These are phyloP conservation scores for Diachasmimorpha longicaudata DNA, from an alignment of 1,140 invertebrate species.

Conservation along the genomic window DNA sequence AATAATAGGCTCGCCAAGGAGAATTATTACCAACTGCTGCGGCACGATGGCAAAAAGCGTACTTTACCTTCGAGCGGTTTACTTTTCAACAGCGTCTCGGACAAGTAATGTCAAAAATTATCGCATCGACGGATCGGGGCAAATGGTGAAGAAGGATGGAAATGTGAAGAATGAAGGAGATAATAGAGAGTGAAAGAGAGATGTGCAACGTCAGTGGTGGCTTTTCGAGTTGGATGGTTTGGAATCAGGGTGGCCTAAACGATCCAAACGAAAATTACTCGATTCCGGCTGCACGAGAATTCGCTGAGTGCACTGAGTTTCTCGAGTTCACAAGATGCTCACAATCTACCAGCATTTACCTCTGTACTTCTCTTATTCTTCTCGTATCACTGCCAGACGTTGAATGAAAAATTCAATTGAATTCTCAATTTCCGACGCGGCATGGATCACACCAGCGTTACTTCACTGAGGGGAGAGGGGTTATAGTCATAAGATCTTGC, in stretches of 20 bases:
- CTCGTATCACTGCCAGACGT: not conserved
- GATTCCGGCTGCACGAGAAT: not conserved
- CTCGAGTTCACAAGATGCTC: not conserved
- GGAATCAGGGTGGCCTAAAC: conserved; percentile 6
- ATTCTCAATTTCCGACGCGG: not conserved
- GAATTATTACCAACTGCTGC: conserved; percentile 26
- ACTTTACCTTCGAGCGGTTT: conserved; percentile 24
- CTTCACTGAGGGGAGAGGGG: not conserved
- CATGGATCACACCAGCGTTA: not conserved
- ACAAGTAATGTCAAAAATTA: conserved; percentile 27
- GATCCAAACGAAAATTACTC: not conserved
- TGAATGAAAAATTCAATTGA: conserved; percentile 4
- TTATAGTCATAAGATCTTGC: conserved; percentile 2
- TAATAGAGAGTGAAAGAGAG: not conserved
- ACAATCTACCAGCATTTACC: not conserved
- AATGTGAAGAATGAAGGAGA: not conserved
- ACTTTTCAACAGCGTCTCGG: conserved; percentile 18
- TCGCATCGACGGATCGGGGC: conserved; percentile 8
- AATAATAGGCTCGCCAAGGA: conserved; percentile 26
- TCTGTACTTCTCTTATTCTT: not conserved
- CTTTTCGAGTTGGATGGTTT: not conserved
- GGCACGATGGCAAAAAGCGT: conserved; percentile 14
- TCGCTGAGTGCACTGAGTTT: not conserved
- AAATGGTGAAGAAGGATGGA: not conserved
- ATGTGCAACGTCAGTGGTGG: not conserved